phyloP scores from a whole-genome alignment of 2,113 vertebrate species.

The Felis chaus region DNA sequence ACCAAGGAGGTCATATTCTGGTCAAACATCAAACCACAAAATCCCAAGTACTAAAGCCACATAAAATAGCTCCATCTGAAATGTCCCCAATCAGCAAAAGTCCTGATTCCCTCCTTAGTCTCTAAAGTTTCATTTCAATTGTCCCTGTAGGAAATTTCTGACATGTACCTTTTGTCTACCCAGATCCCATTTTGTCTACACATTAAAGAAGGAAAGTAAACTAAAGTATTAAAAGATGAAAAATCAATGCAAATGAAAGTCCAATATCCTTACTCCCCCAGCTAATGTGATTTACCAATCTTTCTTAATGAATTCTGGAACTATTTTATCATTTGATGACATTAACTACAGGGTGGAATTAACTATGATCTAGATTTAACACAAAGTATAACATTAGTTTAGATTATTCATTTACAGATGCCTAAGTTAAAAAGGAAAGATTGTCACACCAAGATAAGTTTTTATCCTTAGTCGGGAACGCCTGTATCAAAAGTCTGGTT shows the following conservation, averaged over 20 bases:
- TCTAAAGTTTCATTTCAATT: slow-evolving; percentile 15
- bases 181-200: background rate
- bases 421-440: background rate
- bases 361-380: background rate
- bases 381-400: slow-evolving; percentile 11
- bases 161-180: background rate
- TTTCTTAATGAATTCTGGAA: background rate
- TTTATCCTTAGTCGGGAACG: background rate
- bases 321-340: background rate
- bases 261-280: background rate
- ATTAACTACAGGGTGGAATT: background rate
- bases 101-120: background rate
- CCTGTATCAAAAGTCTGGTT: background rate
- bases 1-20: slow-evolving; percentile 5
- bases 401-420: slow-evolving; percentile 3
- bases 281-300: background rate
- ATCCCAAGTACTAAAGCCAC: background rate
- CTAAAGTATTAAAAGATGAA: slow-evolving; percentile 7
- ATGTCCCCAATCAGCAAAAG: background rate
- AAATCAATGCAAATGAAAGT: background rate
- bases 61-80: background rate
- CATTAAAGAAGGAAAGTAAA: background rate
- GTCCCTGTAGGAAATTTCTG: background rate
- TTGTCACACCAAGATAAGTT: background rate
- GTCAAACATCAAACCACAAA: background rate